Percentiles rank a stretch among this genome's conserved stretches.
Evolutionary conservation across 2,888 invertebrate genomes (phyloP).

Genomic region (Ormyrus labotus): DNA sequence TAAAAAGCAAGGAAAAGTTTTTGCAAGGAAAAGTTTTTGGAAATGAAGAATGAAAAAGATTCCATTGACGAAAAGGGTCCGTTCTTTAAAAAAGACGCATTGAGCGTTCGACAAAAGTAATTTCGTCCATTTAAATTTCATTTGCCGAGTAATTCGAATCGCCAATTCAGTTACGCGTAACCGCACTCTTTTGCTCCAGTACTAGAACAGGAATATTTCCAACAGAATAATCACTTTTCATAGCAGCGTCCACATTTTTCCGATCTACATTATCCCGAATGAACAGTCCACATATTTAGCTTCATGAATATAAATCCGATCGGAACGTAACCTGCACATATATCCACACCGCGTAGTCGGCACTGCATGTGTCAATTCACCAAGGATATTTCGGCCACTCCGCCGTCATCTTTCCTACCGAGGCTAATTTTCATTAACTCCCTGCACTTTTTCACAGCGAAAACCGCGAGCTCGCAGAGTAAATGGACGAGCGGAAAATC

Average conservation of each 20-base stretch:
- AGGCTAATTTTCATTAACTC: too few relatives aligned
- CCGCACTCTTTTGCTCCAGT: conserved; percentile 31
- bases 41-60: too few relatives aligned
- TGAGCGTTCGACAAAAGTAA: conserved; percentile 36
- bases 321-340: not conserved
- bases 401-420: too few relatives aligned
- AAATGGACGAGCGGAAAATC: not conserved
- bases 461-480: not conserved
- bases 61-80: not conserved
- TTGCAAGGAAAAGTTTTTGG: too few relatives aligned
- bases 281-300: conserved; percentile 11
- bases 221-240: conserved; percentile 6
- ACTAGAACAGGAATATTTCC: not conserved
- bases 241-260: conserved; percentile 4
- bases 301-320: not conserved
- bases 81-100: conserved; percentile 26
- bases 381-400: conserved; percentile 8
- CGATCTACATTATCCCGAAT: not conserved
- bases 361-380: conserved; percentile 3
- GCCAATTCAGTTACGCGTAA: conserved; percentile 17
- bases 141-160: conserved; percentile 22
- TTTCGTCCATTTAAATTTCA: conserved; percentile 44
- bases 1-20: too few relatives aligned
- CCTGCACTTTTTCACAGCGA: not conserved
- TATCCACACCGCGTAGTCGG: not conserved